These are phyloP conservation scores for Leptonema lineaticorne DNA, from an alignment of 1,140 invertebrate genomes.

Conservation along the genomic window DNA sequence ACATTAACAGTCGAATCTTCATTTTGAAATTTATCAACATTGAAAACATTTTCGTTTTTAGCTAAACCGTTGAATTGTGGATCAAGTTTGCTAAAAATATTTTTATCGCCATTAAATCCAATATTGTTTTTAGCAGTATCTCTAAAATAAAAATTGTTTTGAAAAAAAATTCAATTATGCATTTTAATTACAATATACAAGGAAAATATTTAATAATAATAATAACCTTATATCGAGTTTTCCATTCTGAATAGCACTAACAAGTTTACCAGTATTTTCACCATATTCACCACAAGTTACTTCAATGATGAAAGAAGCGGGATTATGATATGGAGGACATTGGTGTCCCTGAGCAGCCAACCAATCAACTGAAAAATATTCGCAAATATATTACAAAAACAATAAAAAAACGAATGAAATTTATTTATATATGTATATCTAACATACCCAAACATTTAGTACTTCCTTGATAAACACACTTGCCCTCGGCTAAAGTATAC, in stretches of 20 bases:
- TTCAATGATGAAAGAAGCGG: constrained; percentile 94
- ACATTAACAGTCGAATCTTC: constrained; percentile 47
- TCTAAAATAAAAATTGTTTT: constrained; percentile 19
- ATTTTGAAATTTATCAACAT: constrained; percentile 50
- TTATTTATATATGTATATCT: constrained; percentile 16
- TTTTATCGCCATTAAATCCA: constrained; percentile 65
- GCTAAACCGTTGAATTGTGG: constrained; percentile 46
- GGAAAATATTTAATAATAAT: too few relatives aligned
- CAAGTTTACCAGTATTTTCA: constrained; percentile 80
- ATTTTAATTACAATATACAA: constrained; percentile 2
- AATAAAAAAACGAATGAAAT: constrained; percentile 10
- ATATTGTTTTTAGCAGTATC: constrained; percentile 47
- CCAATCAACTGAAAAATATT: constrained; percentile 71
- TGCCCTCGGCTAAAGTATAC: constrained; percentile 90
- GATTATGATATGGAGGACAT: constrained; percentile 95
- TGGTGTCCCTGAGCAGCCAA: constrained; percentile 76
- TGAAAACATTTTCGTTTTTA: constrained; percentile 49
- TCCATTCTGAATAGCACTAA: constrained; percentile 81
- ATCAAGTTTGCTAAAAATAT: constrained; percentile 48
- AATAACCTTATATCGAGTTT: constrained; percentile 67
- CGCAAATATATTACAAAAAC: not conserved
- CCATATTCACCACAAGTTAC: constrained; percentile 95
- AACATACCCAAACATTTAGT: constrained; percentile 66
- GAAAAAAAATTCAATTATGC: not conserved
- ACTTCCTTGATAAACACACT: constrained; percentile 91